Percentiles rank a stretch among this genome's conserved stretches.
Conservation (phyloP, 2,797 vertebrate species). For the Anguilla anguilla region DNA sequence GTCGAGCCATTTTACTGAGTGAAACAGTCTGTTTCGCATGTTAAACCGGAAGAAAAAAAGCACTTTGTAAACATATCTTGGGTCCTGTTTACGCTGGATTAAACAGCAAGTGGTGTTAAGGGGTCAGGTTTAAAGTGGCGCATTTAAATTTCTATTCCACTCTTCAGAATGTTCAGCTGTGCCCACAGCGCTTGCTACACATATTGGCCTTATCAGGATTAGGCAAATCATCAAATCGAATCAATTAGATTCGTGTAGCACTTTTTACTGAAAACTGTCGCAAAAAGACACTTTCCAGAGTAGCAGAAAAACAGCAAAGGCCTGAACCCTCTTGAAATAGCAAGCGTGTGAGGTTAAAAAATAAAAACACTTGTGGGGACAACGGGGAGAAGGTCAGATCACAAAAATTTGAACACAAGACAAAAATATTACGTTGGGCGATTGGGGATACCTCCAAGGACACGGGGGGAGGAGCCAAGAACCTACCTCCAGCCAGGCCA, state of each 20-base stretch:
- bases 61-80: background rate
- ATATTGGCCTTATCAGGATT: background rate
- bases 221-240: too few species aligned
- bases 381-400: background rate
- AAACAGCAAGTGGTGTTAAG: background rate
- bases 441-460: background rate
- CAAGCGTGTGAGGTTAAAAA: too few species aligned
- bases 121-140: background rate
- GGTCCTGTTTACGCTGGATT: background rate
- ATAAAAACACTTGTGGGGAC: too few species aligned
- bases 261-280: too few species aligned
- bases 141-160: background rate
- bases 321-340: too few species aligned
- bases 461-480: too few species aligned
- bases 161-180: background rate
- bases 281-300: too few species aligned
- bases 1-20: background rate
- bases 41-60: background rate
- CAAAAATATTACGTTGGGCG: background rate
- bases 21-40: background rate
- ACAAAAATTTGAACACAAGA: background rate
- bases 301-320: too few species aligned
- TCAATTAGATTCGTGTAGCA: too few species aligned
- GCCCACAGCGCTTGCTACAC: too few species aligned
- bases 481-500: conserved; percentile 93